Evolutionary conservation across 2,797 vertebrate species (phyloP), one percentile per base, ranked within the genome.

Genomic region (Zenarchopterus dispar): DNA sequence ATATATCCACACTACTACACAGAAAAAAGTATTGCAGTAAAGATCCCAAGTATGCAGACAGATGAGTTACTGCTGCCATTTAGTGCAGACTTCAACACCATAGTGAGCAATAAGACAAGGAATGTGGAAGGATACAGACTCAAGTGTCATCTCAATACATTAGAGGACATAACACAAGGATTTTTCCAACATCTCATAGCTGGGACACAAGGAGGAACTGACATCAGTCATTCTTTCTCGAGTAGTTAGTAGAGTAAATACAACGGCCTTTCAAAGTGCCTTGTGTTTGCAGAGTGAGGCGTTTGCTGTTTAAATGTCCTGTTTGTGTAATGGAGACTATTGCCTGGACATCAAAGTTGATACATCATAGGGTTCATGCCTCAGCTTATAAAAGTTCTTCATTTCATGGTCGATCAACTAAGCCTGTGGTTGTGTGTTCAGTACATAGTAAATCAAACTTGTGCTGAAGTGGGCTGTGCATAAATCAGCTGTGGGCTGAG

Each of bases 171-270:
- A 59, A 51, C 74, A 48, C 59, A 72, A 58, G 51, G 61, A 67
- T 63, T 53, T 70, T 70, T 80, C 78, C 75, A 74, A 46, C 44
- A 52, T 73, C 46, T 75, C 80, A 81, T 69, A 63, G 62, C 67
- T 52, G 33, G 64, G 53, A 73, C 67, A 53, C 57, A 24, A 21
- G 56, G 64, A 86, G 85, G 88, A 91, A 89, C 78, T 81, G 26
- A 17, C 56, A 61, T 11, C 68, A 73, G 66, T 83, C 78, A 80
- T 54, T 74, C 62, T 87, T 91, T 89, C 90, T 83, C 75, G 68
- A 59, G 43, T 56, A 67, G 57, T 73, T 78, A 45, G 76, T 72
- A 67, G 62, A 72, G 70, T 82, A 84, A 88, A 90, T 75, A 80
- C 53, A 47, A 9, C 0, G 3, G 57, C 22, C 45, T 5, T 60